Conservation (phyloP, 23 tunicate species). For the Halocynthia aurantium region DNA sequence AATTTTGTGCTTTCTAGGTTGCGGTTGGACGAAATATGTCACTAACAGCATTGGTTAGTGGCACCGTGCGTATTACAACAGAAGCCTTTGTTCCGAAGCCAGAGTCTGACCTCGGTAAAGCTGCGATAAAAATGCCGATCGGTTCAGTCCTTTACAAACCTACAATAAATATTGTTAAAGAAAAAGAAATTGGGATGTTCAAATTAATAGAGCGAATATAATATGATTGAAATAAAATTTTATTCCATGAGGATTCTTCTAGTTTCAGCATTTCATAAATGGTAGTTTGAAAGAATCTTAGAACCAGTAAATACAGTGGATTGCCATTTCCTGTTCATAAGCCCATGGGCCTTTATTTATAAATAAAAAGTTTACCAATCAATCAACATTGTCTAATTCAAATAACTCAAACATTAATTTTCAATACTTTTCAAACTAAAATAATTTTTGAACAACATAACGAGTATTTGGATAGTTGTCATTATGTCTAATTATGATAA, state of each 20-base stretch:
- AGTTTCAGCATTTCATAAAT: neutral
- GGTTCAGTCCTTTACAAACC: slow-evolving; percentile 75
- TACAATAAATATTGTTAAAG: slow-evolving; percentile 55
- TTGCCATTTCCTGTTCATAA: no score
- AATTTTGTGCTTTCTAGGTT: slow-evolving; percentile 45
- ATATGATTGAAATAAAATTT: neutral
- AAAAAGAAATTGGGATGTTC: slow-evolving; percentile 47
- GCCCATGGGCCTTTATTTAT: no score
- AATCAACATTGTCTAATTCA: no score
- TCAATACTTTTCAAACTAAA: no score
- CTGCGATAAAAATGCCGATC: slow-evolving; percentile 32
- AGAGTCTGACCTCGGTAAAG: slow-evolving; percentile 29
- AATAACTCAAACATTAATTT: no score
- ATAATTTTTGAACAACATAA: no score
- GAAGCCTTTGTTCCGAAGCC: slow-evolving; percentile 63
- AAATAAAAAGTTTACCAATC: no score
- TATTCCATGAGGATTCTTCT: neutral
- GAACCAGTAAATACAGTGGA: neutral
- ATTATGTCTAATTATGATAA: no score
- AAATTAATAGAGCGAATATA: slow-evolving; percentile 20
- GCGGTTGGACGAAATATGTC: slow-evolving; percentile 30
- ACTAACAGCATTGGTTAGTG: slow-evolving; percentile 42
- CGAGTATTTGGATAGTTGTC: no score
- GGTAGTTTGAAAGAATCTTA: neutral
- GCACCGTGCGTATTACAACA: slow-evolving; percentile 81